Percentiles rank a stretch among this genome's conserved stretches.
phyloP scores from a whole-genome alignment of 2,797 vertebrate species.

The Anguilla anguilla region DNA sequence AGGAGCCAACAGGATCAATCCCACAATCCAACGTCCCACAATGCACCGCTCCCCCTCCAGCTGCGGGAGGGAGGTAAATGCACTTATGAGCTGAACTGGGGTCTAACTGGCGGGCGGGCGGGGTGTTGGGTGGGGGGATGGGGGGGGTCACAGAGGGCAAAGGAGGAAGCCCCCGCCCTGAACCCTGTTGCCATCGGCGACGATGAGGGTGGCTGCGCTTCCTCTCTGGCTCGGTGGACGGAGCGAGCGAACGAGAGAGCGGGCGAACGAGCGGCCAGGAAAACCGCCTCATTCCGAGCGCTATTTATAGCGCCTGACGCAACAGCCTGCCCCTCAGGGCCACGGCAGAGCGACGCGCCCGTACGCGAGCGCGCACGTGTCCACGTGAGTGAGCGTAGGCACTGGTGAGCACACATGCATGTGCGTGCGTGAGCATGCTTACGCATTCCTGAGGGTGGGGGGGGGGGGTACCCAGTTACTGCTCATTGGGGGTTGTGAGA shows the following conservation, averaged over 20 bases:
- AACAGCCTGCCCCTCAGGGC: background rate
- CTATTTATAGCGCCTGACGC: slow-evolving; percentile 10
- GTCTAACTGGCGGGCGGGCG: background rate
- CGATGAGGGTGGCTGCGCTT: too few relatives aligned
- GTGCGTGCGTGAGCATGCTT: background rate
- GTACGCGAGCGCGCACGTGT: background rate
- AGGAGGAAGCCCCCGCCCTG: too few relatives aligned
- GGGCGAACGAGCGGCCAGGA: background rate
- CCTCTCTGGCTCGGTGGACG: too few relatives aligned
- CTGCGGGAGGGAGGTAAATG: background rate
- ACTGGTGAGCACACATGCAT: background rate
- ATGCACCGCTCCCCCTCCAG: too few relatives aligned
- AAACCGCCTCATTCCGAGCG: background rate
- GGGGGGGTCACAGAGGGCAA: background rate
- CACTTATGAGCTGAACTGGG: background rate
- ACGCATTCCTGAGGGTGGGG: background rate
- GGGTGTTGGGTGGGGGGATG: background rate
- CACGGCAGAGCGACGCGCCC: background rate
- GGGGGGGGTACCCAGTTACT: background rate
- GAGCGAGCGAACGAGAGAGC: background rate
- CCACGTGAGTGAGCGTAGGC: background rate
- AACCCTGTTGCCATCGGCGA: too few relatives aligned
- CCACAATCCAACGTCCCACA: background rate
- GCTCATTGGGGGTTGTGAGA: background rate
- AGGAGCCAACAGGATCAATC: background rate